Conservation (phyloP, 1,140 invertebrate genomes). For the Caenorhabditis remanei region DNA sequence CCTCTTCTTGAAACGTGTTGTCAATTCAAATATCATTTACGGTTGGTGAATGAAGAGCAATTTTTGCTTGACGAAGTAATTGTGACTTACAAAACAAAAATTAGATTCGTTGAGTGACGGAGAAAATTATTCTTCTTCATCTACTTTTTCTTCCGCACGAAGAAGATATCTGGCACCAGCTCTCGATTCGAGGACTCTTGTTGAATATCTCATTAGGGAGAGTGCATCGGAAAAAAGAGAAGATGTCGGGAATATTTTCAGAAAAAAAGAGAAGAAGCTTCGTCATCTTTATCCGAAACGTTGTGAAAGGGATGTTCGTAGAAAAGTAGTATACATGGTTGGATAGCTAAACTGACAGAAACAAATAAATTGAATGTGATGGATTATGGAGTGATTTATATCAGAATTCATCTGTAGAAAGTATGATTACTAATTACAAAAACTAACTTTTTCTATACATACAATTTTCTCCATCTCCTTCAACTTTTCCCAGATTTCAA, state of each 20-base stretch:
- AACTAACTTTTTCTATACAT: too few relatives aligned
- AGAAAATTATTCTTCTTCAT: constrained; percentile 13
- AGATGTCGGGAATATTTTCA: constrained; percentile 18
- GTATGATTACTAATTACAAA: too few relatives aligned
- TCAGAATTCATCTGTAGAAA: too few relatives aligned
- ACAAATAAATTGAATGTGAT: too few relatives aligned
- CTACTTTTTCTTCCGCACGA: not conserved
- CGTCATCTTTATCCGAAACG: not conserved
- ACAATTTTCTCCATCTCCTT: too few relatives aligned
- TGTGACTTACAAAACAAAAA: constrained; percentile 5
- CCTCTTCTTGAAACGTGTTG: not conserved
- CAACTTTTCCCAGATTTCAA: too few relatives aligned
- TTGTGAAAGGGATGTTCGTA: not conserved
- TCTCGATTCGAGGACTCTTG: constrained; percentile 42
- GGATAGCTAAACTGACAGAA: too few relatives aligned
- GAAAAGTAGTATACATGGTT: not conserved
- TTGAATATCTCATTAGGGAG: constrained; percentile 53
- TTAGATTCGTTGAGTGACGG: constrained; percentile 46
- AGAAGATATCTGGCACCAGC: constrained; percentile 16
- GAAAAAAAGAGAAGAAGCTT: constrained; percentile 5
- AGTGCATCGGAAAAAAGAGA: not conserved
- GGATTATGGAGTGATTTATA: too few relatives aligned
- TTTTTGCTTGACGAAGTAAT: constrained; percentile 5
- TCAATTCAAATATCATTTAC: constrained; percentile 13
- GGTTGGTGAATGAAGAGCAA: not conserved